These are phyloP conservation scores for Bergia puertoricense DNA, from an alignment of 92 coral and sea anemone species.

Conservation along the genomic window DNA sequence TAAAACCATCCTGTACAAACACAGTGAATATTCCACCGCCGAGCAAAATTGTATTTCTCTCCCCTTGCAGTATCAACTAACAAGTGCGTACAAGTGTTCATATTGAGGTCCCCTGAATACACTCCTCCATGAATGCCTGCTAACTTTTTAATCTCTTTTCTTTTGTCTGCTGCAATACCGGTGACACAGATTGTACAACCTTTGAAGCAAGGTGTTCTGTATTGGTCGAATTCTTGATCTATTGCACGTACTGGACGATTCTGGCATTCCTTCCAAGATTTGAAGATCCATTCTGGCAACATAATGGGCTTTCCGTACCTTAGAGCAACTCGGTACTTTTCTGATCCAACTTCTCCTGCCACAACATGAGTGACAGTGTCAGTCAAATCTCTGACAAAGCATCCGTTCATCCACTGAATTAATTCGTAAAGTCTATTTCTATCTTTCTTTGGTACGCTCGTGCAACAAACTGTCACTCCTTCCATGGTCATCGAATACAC, in stretches of 20 bases:
- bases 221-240: slow-evolving; percentile 67
- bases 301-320: slow-evolving; percentile 71
- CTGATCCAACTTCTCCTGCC: slow-evolving; percentile 95
- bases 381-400: slow-evolving; percentile 70
- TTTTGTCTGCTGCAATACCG: slow-evolving; percentile 73
- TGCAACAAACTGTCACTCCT: slow-evolving; percentile 71
- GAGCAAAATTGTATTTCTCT: slow-evolving; percentile 89
- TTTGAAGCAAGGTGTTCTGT: slow-evolving; percentile 80
- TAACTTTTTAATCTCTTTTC: slow-evolving; percentile 69
- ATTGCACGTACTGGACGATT: slow-evolving; percentile 65
- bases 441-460: slow-evolving; percentile 72
- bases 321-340: slow-evolving; percentile 87
- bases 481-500: slow-evolving; percentile 75
- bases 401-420: slow-evolving; percentile 87
- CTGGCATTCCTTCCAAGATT: slow-evolving; percentile 71
- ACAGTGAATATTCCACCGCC: slow-evolving; percentile 91
- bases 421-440: slow-evolving; percentile 69
- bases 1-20: slow-evolving; percentile 85
- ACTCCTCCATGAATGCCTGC: slow-evolving; percentile 77
- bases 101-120: slow-evolving; percentile 81
- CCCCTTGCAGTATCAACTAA: slow-evolving; percentile 82
- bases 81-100: slow-evolving; percentile 91
- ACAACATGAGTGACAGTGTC: slow-evolving; percentile 90
- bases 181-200: slow-evolving; percentile 93
- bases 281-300: slow-evolving; percentile 86